Base-by-base conservation (phyloP, 2,888 invertebrate species). In the Chalcosyrphus nemorum region DNA sequence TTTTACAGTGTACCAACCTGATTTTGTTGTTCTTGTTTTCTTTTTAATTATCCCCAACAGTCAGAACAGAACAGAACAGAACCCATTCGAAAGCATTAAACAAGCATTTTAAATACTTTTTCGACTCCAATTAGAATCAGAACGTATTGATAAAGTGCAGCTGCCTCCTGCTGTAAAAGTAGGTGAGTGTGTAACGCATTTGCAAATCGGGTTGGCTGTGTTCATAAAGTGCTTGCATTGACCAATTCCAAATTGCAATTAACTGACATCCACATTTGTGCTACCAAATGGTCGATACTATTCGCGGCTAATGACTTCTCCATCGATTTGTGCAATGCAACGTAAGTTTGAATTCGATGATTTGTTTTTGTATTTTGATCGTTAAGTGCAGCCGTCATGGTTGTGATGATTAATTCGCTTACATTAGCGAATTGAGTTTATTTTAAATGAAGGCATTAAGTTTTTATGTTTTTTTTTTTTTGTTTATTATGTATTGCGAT, bases 191-290 rank as follows among this genome's bases (percentile, higher is more conserved):
- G 17, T n/a, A 15, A 13, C 15, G 5, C 9, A 1, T 1, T 43
- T 7, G 17, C 43, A 4, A 43, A 17, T 43, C 43, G 43, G 7
- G 15, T 43, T 17, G 17, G 17, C 17, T 17, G 6, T 43, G 6
- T 43, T 7, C 2, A 43, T 6, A 43, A 43, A 43, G 9, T 17
- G 45, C 45, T 43, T 59, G 13, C 47, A 66, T 66, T 59, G 66
- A 19, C 21, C 59, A 68, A 66, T 72, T 72, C 65, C 27, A 63
- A 72, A 78, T 41, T 57, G 74, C 47, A 80, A 66, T 72, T 80
- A 66, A 74, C 27, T 61, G 59, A n/a, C 24, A 52, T 80, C 11
- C 27, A 52, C 57, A 59, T 41, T 29, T 66, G 17, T 9, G 7
- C n/a, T n/a, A 47, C 54, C 32, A 6, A 35, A 27, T 15, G 6